phyloP scores from a whole-genome alignment of 2,113 vertebrate species.

The Scopus umbretta region DNA sequence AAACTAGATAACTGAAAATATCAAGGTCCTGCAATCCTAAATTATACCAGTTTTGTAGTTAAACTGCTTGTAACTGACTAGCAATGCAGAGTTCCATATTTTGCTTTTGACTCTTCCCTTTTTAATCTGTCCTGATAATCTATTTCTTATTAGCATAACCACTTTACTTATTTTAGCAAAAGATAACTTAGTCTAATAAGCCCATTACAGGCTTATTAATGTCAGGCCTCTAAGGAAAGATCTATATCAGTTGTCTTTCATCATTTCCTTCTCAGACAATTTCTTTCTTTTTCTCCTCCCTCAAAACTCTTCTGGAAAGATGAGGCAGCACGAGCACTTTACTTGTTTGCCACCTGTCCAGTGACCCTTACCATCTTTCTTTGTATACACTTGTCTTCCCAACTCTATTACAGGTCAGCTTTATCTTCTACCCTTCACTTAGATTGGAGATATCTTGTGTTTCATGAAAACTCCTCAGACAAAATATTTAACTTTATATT shows the following conservation, averaged over 20 bases:
- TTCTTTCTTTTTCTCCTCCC: background rate
- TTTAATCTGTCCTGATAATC: background rate
- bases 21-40: background rate
- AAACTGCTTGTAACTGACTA: background rate
- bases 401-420: background rate
- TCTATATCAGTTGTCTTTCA: background rate
- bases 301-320: background rate
- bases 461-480: background rate
- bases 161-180: background rate
- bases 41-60: background rate
- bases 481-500: background rate
- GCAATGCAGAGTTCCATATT: background rate
- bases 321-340: background rate
- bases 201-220: conserved; percentile 7
- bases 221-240: background rate
- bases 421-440: background rate
- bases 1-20: background rate
- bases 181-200: background rate
- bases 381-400: background rate
- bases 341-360: background rate
- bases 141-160: background rate
- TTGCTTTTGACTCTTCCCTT: background rate
- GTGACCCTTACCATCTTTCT: background rate
- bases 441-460: background rate
- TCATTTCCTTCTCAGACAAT: background rate